Evolutionary conservation across 2,888 invertebrate genomes (phyloP).

Genomic region (Drosophila atripex): DNA sequence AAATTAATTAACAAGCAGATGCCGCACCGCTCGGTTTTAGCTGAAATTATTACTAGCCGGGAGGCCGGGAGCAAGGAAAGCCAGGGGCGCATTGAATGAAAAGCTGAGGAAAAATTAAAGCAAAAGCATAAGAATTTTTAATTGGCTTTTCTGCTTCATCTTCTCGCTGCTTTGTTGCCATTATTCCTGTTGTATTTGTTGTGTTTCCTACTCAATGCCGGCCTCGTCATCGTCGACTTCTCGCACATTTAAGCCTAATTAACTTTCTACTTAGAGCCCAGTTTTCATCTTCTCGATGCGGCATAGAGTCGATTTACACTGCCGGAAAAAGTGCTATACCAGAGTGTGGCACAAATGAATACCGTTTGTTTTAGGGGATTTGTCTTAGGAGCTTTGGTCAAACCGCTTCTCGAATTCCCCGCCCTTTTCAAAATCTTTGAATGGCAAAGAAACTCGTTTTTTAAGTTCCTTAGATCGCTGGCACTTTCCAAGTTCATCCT

Average conservation of each 20-base stretch:
- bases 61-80: constrained; percentile 10
- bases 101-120: constrained; percentile 33
- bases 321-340: background rate
- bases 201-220: constrained; percentile 46
- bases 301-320: constrained; percentile 50
- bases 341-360: background rate
- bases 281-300: constrained; percentile 42
- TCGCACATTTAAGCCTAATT: constrained; percentile 80
- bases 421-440: background rate
- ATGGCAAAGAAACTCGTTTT: constrained; percentile 2
- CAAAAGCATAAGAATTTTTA: constrained; percentile 69
- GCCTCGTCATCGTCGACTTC: constrained; percentile 45
- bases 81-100: background rate
- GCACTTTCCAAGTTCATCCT: constrained; percentile 15
- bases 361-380: background rate
- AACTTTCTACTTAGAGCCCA: constrained; percentile 78
- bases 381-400: background rate
- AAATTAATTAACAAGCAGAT: constrained; percentile 76
- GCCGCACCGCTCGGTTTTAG: constrained; percentile 31
- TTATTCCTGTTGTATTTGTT: constrained; percentile 38
- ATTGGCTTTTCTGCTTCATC: constrained; percentile 66
- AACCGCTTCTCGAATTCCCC: background rate
- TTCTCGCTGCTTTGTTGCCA: constrained; percentile 40
- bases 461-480: background rate
- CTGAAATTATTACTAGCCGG: constrained; percentile 50